A percentile compares a stretch with the other conserved stretches of the same genome.
Conservation (phyloP, 2,797 vertebrate species). For the Eospalax fontanierii region DNA sequence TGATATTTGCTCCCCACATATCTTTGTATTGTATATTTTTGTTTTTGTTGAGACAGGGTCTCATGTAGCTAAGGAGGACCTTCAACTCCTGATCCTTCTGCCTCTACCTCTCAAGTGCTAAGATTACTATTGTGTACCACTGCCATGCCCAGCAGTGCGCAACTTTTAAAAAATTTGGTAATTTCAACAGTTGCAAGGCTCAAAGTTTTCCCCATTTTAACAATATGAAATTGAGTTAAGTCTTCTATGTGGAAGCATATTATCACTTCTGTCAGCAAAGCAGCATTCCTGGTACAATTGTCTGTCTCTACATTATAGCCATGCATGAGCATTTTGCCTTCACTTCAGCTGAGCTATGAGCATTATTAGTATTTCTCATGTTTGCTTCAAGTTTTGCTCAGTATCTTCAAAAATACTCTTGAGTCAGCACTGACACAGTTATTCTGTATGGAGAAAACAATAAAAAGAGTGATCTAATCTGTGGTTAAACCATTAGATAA, state of each 20-base stretch:
- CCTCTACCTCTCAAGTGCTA: too few species aligned
- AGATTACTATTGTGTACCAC: too few species aligned
- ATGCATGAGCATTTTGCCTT: neutral
- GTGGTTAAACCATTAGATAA: conserved; percentile 28
- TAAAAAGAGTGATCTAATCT: neutral
- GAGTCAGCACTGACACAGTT: too few species aligned
- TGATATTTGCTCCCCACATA: too few species aligned
- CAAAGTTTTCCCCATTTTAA: conserved; percentile 34
- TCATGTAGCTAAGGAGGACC: too few species aligned
- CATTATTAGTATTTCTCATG: neutral
- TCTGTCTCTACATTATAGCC: neutral
- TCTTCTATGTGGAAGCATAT: too few species aligned
- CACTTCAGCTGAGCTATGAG: neutral
- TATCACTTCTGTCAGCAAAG: neutral
- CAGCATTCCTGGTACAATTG: neutral
- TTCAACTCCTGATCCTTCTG: too few species aligned
- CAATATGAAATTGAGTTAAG: neutral
- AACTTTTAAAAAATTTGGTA: neutral
- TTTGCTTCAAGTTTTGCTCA: neutral
- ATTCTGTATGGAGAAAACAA: neutral
- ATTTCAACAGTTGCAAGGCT: neutral
- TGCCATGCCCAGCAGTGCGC: neutral
- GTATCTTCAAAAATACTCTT: neutral
- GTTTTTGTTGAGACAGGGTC: too few species aligned
- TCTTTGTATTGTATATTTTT: too few species aligned